phyloP scores from a whole-genome alignment of 1,140 invertebrate genomes.

The Charaxes varanes region DNA sequence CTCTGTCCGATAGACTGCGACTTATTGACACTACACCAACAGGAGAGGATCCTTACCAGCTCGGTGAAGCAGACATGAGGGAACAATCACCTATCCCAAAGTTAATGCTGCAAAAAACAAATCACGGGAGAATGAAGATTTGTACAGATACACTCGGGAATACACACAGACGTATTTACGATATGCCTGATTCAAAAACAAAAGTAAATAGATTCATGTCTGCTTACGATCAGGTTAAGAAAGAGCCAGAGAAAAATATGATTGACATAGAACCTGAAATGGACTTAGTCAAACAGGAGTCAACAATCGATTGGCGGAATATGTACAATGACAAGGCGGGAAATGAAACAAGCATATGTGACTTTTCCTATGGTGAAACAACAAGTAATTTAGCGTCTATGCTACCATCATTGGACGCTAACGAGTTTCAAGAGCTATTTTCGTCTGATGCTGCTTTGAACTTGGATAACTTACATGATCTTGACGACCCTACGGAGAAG shows the following conservation, averaged over 20 bases:
- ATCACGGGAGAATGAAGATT: constrained; percentile 44
- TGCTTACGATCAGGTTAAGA: constrained; percentile 30
- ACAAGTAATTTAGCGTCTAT: constrained; percentile 27
- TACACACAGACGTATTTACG: constrained; percentile 35
- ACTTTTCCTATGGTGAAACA: constrained; percentile 43
- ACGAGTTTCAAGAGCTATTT: constrained; percentile 46
- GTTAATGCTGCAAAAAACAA: constrained; percentile 57
- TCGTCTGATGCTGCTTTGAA: constrained; percentile 27
- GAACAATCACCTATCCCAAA: constrained; percentile 63
- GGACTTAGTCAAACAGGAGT: constrained; percentile 44
- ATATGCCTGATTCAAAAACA: constrained; percentile 27
- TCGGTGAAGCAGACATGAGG: constrained; percentile 57
- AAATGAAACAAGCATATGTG: constrained; percentile 35
- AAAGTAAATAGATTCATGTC: constrained; percentile 21
- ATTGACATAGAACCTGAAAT: constrained; percentile 38
- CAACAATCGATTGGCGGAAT: constrained; percentile 39
- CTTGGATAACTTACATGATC: constrained; percentile 30
- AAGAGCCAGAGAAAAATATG: constrained; percentile 29
- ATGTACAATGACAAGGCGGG: constrained; percentile 27
- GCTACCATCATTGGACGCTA: constrained; percentile 33
- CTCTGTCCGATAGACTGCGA: constrained; percentile 49
- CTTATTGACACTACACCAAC: constrained; percentile 60
- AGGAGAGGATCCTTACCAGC: constrained; percentile 59
- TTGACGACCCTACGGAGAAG: constrained; percentile 27
- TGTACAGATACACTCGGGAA: constrained; percentile 23